Evolutionary conservation across 2,888 invertebrate genomes (phyloP).

Genomic region (Augiades crinisus): DNA sequence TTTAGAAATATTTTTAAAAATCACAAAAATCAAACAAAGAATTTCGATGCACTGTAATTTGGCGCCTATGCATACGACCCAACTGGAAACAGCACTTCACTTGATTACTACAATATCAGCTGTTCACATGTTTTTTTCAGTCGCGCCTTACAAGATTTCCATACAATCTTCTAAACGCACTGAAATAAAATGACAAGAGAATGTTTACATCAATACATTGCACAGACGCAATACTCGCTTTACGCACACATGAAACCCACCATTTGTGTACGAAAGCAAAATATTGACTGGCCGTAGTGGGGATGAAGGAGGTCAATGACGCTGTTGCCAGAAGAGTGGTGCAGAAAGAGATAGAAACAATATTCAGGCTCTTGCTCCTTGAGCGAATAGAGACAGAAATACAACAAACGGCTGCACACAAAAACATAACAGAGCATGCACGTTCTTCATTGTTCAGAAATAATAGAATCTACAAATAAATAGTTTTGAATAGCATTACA

Average conservation of each 20-base stretch:
- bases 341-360: conserved; percentile 6
- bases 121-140: conserved; percentile 60
- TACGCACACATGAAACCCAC: conserved; percentile 51
- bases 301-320: conserved; percentile 65
- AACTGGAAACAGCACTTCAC: conserved; percentile 30
- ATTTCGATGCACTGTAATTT: conserved; percentile 32
- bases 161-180: conserved; percentile 64
- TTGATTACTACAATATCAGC: conserved; percentile 46
- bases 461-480: background rate
- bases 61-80: conserved; percentile 20
- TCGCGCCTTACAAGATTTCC: conserved; percentile 51
- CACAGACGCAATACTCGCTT: conserved; percentile 53
- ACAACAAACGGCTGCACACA: background rate
- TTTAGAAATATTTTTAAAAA: background rate
- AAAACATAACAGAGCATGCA: background rate
- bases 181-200: conserved; percentile 69
- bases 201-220: conserved; percentile 75
- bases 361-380: background rate
- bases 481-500: too few species aligned
- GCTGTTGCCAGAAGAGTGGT: conserved; percentile 38
- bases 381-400: background rate
- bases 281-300: conserved; percentile 56
- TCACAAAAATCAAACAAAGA: conserved; percentile 32
- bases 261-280: conserved; percentile 40
- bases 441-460: background rate